Evolutionary conservation across 2,888 invertebrate species (phyloP).

Genomic region (Schrankia costaestrigalis): DNA sequence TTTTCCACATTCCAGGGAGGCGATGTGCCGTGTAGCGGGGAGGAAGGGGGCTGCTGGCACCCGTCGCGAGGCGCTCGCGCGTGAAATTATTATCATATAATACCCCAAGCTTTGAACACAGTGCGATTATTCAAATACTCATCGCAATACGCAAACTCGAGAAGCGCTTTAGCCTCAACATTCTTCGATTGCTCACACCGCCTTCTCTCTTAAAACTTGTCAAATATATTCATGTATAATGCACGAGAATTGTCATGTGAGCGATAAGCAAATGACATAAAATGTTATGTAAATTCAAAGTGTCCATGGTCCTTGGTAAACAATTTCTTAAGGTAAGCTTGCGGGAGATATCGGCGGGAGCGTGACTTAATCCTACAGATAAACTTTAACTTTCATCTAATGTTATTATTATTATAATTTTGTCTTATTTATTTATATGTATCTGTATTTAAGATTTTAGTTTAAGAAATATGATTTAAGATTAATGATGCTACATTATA

Average conservation of each 20-base stretch:
- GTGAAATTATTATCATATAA: conserved; percentile 80
- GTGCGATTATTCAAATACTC: conserved; percentile 77
- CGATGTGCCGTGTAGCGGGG: conserved; percentile 43
- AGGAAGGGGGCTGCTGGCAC: conserved; percentile 43
- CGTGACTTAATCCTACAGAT: conserved; percentile 65
- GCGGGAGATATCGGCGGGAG: conserved; percentile 57
- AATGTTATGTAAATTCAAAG: conserved; percentile 76
- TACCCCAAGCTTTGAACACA: conserved; percentile 63
- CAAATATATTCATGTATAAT: conserved; percentile 75
- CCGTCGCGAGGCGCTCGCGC: conserved; percentile 61
- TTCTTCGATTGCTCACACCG: conserved; percentile 57
- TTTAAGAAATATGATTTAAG: no score
- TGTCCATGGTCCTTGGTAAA: conserved; percentile 68
- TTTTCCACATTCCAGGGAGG: conserved; percentile 70
- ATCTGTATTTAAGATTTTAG: no score
- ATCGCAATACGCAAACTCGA: conserved; percentile 45
- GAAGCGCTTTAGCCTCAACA: conserved; percentile 43
- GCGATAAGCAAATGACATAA: conserved; percentile 79
- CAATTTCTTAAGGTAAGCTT: conserved; percentile 62
- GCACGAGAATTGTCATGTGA: conserved; percentile 73
- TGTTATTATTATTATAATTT: no score
- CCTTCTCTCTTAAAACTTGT: conserved; percentile 65
- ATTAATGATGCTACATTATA: no score
- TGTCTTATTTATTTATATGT: no score
- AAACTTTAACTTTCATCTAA: no score